These are phyloP conservation scores for Rallus crepitans DNA, from an alignment of 2,797 vertebrate species.

Conservation along the genomic window DNA sequence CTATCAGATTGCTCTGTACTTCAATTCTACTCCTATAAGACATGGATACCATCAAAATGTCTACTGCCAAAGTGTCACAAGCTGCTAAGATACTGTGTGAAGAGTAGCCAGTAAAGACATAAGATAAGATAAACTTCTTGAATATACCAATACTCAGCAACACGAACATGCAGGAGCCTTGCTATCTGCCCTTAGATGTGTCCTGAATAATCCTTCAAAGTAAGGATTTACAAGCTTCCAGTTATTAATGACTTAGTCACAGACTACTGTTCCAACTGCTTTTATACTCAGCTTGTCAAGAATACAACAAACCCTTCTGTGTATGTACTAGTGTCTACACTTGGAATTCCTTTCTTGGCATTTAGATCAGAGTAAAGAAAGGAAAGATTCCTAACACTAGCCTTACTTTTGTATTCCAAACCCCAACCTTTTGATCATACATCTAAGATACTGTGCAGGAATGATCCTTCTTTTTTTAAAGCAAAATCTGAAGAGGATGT, in stretches of 20 bases:
- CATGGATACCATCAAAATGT: neutral
- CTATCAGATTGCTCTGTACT: neutral
- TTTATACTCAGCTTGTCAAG: neutral
- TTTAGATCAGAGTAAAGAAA: neutral
- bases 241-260: neutral
- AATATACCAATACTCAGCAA: neutral
- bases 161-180: neutral
- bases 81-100: neutral
- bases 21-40: neutral
- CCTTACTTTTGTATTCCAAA: neutral
- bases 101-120: neutral
- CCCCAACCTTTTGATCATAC: constrained; percentile 3
- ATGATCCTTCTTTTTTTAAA: constrained; percentile 54
- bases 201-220: neutral
- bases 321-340: neutral
- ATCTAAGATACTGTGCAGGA: constrained; percentile 18
- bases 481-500: constrained; percentile 45
- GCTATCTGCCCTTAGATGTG: neutral
- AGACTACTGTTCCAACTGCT: neutral
- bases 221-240: neutral
- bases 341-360: neutral
- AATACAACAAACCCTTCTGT: neutral
- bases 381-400: neutral
- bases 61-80: neutral
- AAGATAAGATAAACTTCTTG: neutral